phyloP scores from a whole-genome alignment of 2,797 vertebrate genomes.

The Benthosema pterotum region DNA sequence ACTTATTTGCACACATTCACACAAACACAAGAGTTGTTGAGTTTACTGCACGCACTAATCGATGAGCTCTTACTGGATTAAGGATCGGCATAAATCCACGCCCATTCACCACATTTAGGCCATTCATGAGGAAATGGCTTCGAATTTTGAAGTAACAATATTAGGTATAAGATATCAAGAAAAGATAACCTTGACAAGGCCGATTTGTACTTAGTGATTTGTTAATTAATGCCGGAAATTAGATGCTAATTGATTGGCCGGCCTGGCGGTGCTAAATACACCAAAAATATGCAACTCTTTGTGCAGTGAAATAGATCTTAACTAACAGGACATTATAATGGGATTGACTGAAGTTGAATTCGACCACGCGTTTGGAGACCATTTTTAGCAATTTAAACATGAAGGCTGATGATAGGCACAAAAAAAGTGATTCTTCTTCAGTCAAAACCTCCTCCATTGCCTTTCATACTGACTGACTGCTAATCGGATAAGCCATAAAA shows the following conservation, averaged over 20 bases:
- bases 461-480: constrained; percentile 64
- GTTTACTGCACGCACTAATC: constrained; percentile 40
- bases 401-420: neutral
- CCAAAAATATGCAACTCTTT: constrained; percentile 57
- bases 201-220: too few relatives aligned
- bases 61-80: constrained; percentile 45
- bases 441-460: constrained; percentile 71
- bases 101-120: constrained; percentile 68
- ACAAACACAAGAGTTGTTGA: constrained; percentile 59
- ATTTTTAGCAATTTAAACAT: neutral
- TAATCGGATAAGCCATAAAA: constrained; percentile 77
- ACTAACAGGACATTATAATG: constrained; percentile 51
- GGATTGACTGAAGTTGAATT: constrained; percentile 74
- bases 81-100: constrained; percentile 70
- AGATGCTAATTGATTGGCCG: too few relatives aligned
- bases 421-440: constrained; percentile 64
- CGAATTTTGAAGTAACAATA: constrained; percentile 45
- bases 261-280: neutral
- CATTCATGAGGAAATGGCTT: constrained; percentile 60
- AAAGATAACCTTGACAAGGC: too few relatives aligned
- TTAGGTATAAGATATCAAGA: neutral
- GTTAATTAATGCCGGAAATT: too few relatives aligned
- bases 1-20: constrained; percentile 51
- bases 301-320: constrained; percentile 62
- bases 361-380: constrained; percentile 6